These are phyloP conservation scores for Poliocrania exsul DNA, from an alignment of 2,797 vertebrate genomes.

Conservation along the genomic window DNA sequence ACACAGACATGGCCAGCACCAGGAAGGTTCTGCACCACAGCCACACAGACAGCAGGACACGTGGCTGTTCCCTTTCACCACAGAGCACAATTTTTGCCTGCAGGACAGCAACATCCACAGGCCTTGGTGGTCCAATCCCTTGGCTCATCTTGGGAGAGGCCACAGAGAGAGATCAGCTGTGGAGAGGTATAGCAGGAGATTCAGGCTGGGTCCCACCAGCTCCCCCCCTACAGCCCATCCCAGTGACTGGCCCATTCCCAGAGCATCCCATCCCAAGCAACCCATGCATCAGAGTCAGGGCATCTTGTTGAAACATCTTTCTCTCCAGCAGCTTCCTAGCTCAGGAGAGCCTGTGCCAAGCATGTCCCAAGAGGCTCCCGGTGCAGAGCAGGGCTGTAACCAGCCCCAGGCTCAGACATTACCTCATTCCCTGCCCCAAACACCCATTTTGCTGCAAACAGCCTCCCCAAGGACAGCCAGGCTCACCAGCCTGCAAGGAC, in stretches of 20 bases:
- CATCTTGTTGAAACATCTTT: rapidly evolving
- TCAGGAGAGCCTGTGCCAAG: neutral
- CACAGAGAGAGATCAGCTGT: neutral
- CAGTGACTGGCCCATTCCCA: rapidly evolving
- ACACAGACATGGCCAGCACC: neutral
- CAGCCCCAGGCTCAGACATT: rapidly evolving
- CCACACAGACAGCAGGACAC: rapidly evolving
- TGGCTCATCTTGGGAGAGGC: neutral
- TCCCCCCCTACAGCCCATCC: neutral
- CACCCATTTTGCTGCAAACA: rapidly evolving
- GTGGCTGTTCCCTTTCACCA: rapidly evolving
- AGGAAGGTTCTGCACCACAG: neutral
- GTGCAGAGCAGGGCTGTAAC: rapidly evolving
- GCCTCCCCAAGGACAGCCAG: rapidly evolving
- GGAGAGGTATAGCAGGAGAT: neutral
- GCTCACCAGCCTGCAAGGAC: rapidly evolving
- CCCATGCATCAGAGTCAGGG: neutral
- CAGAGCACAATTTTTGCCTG: rapidly evolving
- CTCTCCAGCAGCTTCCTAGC: neutral
- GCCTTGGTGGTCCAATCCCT: neutral
- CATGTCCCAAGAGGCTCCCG: neutral
- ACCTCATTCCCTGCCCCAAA: neutral
- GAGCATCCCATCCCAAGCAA: neutral
- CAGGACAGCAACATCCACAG: rapidly evolving
- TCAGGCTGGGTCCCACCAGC: neutral